Evolutionary conservation across 2,113 vertebrate genomes (phyloP), one percentile per base, ranked within the genome.

Genomic region (Mesocricetus auratus): DNA sequence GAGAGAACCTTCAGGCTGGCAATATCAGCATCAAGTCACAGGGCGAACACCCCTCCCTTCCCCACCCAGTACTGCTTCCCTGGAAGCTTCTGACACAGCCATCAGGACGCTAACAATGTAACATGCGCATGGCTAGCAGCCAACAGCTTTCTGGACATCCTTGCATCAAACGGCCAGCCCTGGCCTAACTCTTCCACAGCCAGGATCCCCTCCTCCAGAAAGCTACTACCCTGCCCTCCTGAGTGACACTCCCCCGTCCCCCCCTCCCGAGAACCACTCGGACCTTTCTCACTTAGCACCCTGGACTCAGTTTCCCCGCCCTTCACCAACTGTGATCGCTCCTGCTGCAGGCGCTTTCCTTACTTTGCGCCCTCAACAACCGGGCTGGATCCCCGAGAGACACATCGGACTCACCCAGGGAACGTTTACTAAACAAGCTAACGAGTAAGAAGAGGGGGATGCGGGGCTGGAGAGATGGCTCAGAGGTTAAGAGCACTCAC

Each of bases 251-350:
- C n/a, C n/a, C n/a, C n/a, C n/a, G n/a, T n/a, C n/a, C n/a, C n/a
- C n/a, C n/a, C n/a, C n/a, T n/a, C n/a, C 82, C 53, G 16, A 0
- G 1, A 7, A 56, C 26, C 39, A 58, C 0, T 2, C 1, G 22
- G 17, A 8, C 42, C 26, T 68, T 78, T 71, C 56, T 12, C 66
- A 31, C 21, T 86, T 22, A 13, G 64, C 7, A 69, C 33, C 7
- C 45, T 16, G 13, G 17, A 83, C 1, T 17, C 1, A 29, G 39
- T 33, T 77, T 69, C 71, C 71, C 47, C 60, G 22, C 85, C 22
- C 81, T 26, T 56, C 74, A 53, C 31, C 66, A 33, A 62, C 82
- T 50, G 3, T n/a, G 33, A 53, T n/a, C 22, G 78, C 26, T 42
- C 8, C 13, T 64, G 75, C 17, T 62, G 75, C 42, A 60, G 36